phyloP scores from a whole-genome alignment of 1,140 invertebrate species.

The Pseudomyrmex dendroicus region DNA sequence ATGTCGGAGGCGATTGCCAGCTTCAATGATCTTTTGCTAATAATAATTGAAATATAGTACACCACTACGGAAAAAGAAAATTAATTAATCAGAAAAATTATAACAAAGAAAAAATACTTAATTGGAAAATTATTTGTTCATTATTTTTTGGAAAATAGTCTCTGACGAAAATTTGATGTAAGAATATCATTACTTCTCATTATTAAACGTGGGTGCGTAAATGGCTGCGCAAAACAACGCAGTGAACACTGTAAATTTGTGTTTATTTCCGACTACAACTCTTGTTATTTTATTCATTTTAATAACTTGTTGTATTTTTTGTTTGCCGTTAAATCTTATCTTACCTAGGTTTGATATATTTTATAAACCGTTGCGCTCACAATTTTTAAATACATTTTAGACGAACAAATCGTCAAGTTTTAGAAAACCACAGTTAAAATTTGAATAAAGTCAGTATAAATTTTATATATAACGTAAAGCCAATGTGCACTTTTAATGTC shows the following conservation, averaged over 20 bases:
- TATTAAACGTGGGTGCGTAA: conserved; percentile 10
- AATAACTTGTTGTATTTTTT: background rate
- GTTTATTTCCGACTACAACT: background rate
- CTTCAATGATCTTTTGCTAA: conserved; percentile 18
- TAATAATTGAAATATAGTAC: conserved; percentile 38
- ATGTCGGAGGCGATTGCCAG: conserved; percentile 33
- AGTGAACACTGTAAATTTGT: no score
- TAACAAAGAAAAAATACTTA: background rate
- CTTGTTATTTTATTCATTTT: background rate
- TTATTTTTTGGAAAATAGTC: conserved; percentile 11
- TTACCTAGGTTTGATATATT: conserved; percentile 21
- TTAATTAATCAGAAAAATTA: no score
- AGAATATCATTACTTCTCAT: conserved; percentile 44
- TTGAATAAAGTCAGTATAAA: conserved; percentile 53
- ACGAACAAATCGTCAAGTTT: background rate
- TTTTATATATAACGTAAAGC: conserved; percentile 55
- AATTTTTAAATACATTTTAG: background rate
- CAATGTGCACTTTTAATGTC: conserved; percentile 33
- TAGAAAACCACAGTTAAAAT: conserved; percentile 57
- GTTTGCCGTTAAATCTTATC: background rate
- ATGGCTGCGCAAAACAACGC: background rate
- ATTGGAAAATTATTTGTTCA: conserved; percentile 39
- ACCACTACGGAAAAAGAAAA: background rate
- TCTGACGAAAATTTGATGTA: conserved; percentile 57
- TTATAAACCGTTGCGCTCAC: conserved; percentile 43